Conservation (phyloP, 2,888 invertebrate genomes). For the Drosophila borealis region DNA sequence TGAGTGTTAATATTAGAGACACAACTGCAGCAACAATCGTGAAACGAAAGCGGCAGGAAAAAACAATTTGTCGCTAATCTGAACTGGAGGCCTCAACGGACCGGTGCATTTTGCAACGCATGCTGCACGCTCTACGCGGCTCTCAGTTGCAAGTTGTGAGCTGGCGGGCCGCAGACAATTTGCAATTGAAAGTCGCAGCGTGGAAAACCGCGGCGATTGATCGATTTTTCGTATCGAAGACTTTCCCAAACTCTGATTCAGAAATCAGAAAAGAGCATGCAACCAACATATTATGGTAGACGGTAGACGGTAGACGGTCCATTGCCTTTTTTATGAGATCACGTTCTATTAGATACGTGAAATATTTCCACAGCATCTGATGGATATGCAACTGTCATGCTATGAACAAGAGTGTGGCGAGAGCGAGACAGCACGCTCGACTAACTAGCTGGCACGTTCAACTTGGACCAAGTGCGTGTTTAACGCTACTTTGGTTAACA, state of each 20-base stretch:
- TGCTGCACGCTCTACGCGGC: conserved; percentile 30
- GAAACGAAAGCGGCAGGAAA: conserved; percentile 52
- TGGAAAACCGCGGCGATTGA: conserved; percentile 48
- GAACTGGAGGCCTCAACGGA: conserved; percentile 30
- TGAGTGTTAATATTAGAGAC: conserved; percentile 9
- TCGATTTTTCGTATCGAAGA: conserved; percentile 58
- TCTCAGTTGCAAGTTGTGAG: conserved; percentile 33
- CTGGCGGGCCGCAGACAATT: conserved; percentile 40
- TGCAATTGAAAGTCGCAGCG: conserved; percentile 70
- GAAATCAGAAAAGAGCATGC: conserved; percentile 24
- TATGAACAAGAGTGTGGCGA: conserved; percentile 3
- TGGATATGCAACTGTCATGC: conserved; percentile 57
- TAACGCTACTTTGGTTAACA: conserved; percentile 72
- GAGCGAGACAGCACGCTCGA: conserved; percentile 43
- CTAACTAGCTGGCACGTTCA: conserved; percentile 70
- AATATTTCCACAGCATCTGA: conserved; percentile 68
- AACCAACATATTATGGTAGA: conserved; percentile 21
- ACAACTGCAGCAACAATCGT: conserved; percentile 31
- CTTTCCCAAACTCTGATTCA: conserved; percentile 55
- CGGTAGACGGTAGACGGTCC: conserved; percentile 16
- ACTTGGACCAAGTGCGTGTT: conserved; percentile 71
- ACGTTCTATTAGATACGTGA: conserved; percentile 83
- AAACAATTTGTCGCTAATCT: conserved; percentile 70
- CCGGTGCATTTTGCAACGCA: conserved; percentile 47
- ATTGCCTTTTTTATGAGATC: conserved; percentile 76